Evolutionary conservation across 2,113 vertebrate species (phyloP).

Genomic region (Periophthalmodon schlosseri): DNA sequence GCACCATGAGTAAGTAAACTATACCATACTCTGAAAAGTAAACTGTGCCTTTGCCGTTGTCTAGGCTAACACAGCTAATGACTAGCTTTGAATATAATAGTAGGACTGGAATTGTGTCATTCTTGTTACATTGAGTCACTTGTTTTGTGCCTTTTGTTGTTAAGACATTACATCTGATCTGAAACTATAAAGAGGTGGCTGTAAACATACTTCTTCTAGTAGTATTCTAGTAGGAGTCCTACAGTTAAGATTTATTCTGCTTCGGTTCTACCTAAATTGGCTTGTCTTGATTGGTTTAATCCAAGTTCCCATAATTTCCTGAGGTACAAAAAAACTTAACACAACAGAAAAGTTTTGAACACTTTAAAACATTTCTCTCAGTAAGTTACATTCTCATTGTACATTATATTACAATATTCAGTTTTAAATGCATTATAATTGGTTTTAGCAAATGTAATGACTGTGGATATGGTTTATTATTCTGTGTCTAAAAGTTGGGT

Average conservation of each 20-base stretch:
- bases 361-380: neutral
- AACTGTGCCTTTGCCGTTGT: constrained; percentile 5
- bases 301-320: neutral
- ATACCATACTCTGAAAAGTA: constrained; percentile 1
- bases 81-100: constrained; percentile 7
- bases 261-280: neutral
- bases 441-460: neutral
- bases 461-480: neutral
- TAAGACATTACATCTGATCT: neutral
- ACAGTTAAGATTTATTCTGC: neutral
- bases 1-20: constrained; percentile 77
- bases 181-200: neutral
- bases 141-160: neutral
- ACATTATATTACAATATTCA: neutral
- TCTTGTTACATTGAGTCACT: neutral
- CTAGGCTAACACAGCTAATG: neutral
- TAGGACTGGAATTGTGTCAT: neutral
- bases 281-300: too few species aligned
- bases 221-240: neutral
- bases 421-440: neutral
- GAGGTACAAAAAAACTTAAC: neutral
- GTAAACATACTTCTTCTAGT: neutral
- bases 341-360: neutral
- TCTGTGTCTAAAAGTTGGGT: constrained; percentile 18
- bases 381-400: neutral